These are phyloP conservation scores for Marasmarcha lunaedactyla DNA, from an alignment of 2,888 invertebrate species.

Conservation along the genomic window DNA sequence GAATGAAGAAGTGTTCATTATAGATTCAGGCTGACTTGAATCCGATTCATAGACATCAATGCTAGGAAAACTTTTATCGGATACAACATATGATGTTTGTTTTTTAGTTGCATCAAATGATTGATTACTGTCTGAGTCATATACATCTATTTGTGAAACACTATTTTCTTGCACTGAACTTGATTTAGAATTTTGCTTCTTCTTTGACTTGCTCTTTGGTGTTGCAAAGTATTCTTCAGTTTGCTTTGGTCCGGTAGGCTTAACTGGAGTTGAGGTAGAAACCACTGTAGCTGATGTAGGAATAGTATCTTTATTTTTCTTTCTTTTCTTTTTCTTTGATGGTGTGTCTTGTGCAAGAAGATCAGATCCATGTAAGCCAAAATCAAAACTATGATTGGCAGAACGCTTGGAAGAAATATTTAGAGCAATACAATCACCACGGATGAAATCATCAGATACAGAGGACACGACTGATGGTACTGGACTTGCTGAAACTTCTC, in stretches of 20 bases:
- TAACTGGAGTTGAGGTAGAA: constrained; percentile 12
- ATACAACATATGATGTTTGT: constrained; percentile 35
- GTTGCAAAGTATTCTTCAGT: constrained; percentile 51
- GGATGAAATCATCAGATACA: constrained; percentile 61
- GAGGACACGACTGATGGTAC: constrained; percentile 61
- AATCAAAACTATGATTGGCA: constrained; percentile 54
- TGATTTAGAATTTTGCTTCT: constrained; percentile 44
- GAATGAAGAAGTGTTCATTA: constrained; percentile 19
- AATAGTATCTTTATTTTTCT: constrained; percentile 38
- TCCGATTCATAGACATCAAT: constrained; percentile 71
- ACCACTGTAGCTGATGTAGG: constrained; percentile 34
- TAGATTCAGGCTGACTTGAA: constrained; percentile 44
- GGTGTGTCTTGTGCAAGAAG: constrained; percentile 41
- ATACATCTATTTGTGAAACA: constrained; percentile 60
- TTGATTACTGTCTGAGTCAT: constrained; percentile 70
- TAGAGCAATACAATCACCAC: constrained; percentile 57
- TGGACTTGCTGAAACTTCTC: constrained; percentile 48
- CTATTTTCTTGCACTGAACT: constrained; percentile 43
- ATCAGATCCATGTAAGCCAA: constrained; percentile 59
- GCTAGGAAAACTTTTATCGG: constrained; percentile 45
- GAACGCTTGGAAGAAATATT: constrained; percentile 52
- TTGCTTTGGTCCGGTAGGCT: constrained; percentile 14
- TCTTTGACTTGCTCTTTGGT: constrained; percentile 58
- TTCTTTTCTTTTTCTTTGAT: constrained; percentile 51
- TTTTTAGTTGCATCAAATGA: constrained; percentile 33